Percentiles rank a stretch among this genome's conserved stretches.
Conservation (phyloP, 2,888 invertebrate species). For the Nebria salina region DNA sequence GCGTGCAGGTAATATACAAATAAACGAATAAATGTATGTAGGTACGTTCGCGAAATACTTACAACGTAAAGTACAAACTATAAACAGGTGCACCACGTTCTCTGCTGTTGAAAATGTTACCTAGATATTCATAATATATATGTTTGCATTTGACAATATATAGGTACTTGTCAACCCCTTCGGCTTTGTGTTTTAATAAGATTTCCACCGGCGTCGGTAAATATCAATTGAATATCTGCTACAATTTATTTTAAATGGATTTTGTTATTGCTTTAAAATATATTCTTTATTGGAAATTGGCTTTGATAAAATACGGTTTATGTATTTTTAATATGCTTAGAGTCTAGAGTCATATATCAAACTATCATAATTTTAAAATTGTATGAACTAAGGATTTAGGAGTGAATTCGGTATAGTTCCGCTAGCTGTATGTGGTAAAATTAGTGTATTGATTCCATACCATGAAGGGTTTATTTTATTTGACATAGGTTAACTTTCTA, state of each 20-base stretch:
- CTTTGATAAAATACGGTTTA: too few species aligned
- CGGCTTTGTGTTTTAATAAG: background rate
- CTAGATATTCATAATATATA: conserved; percentile 7
- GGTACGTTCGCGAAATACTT: conserved; percentile 7
- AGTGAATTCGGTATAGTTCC: too few species aligned
- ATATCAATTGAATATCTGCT: background rate
- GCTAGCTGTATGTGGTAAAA: too few species aligned
- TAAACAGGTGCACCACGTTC: conserved; percentile 7
- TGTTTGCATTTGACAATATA: conserved; percentile 9
- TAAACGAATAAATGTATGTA: conserved; percentile 16
- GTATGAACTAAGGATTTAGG: too few species aligned
- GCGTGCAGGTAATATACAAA: conserved; percentile 26
- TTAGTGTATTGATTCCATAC: too few species aligned
- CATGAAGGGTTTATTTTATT: too few species aligned
- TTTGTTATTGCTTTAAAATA: background rate
- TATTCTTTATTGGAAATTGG: background rate
- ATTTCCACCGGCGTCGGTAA: background rate
- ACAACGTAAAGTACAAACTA: conserved; percentile 6
- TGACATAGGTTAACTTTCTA: too few species aligned
- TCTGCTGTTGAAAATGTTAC: background rate
- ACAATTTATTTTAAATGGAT: background rate
- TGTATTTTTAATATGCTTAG: too few species aligned
- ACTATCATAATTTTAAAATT: too few species aligned
- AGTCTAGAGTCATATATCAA: too few species aligned
- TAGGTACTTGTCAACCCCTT: background rate